A percentile compares a stretch with the other conserved stretches of the same genome.
These are phyloP conservation scores for Atta colombica DNA, from an alignment of 1,140 invertebrate species.

Conservation along the genomic window DNA sequence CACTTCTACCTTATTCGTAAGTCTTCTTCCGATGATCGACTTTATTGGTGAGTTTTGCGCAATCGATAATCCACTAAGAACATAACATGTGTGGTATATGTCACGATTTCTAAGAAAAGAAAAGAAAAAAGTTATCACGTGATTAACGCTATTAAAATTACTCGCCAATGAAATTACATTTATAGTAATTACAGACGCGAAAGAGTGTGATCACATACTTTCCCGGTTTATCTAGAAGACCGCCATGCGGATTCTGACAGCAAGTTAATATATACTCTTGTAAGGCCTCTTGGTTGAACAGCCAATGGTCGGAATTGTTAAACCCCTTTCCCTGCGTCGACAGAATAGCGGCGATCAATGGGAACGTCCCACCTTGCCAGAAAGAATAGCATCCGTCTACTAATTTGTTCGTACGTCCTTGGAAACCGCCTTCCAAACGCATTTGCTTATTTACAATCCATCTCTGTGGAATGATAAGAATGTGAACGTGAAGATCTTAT, in stretches of 20 bases:
- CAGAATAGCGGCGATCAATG: slow-evolving; percentile 90
- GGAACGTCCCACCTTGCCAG: slow-evolving; percentile 98
- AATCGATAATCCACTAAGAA: slow-evolving; percentile 97
- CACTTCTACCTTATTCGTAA: slow-evolving; percentile 78
- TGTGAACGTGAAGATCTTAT: neutral
- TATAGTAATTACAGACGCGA: slow-evolving; percentile 7
- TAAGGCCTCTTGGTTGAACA: slow-evolving; percentile 94
- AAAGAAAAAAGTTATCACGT: neutral
- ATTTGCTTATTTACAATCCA: slow-evolving; percentile 97
- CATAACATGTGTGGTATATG: slow-evolving; percentile 99
- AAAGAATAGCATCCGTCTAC: slow-evolving; percentile 99
- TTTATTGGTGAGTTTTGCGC: slow-evolving; percentile 93
- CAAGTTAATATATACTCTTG: slow-evolving; percentile 98
- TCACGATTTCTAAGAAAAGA: slow-evolving; percentile 91
- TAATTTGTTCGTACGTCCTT: slow-evolving; percentile 98
- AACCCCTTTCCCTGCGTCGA: slow-evolving; percentile 83
- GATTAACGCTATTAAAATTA: neutral
- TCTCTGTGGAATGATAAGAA: slow-evolving; percentile 85
- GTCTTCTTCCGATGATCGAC: slow-evolving; percentile 76
- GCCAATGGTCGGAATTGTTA: slow-evolving; percentile 87
- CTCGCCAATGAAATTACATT: slow-evolving; percentile 44
- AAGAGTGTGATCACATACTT: slow-evolving; percentile 89
- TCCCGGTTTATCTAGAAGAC: slow-evolving; percentile 98
- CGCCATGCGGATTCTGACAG: slow-evolving; percentile 96
- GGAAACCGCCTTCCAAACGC: slow-evolving; percentile 96